Evolutionary conservation across 2,888 invertebrate species (phyloP).

Genomic region (Notodromas monacha): DNA sequence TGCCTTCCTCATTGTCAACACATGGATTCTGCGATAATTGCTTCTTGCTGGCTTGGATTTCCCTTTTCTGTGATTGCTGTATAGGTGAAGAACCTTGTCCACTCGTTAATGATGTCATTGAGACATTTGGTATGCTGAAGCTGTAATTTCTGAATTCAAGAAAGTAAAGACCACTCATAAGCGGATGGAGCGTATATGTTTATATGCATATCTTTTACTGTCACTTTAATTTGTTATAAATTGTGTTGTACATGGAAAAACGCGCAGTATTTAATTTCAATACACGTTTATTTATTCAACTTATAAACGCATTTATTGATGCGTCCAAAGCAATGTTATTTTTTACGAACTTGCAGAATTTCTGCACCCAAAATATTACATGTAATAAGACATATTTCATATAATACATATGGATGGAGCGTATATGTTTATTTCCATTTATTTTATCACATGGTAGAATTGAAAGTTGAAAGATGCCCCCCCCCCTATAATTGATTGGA

Average conservation of each 20-base stretch:
- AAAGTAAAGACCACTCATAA: conserved; percentile 2
- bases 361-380: conserved; percentile 2
- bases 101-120: conserved; percentile 4
- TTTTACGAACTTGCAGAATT: conserved; percentile 2
- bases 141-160: conserved; percentile 1
- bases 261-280: conserved; percentile 4
- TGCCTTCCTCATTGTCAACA: conserved; percentile 4
- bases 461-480: conserved; percentile 4
- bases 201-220: conserved; percentile 2
- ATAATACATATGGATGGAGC: conserved; percentile 1
- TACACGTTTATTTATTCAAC: conserved; percentile 1
- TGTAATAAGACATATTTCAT: conserved; percentile 1
- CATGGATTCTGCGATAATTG: conserved; percentile 4
- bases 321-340: conserved; percentile 4
- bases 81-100: conserved; percentile 4
- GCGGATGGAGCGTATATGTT: conserved; percentile 4
- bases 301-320: conserved; percentile 4
- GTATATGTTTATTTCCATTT: conserved; percentile 2
- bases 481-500: conserved; percentile 1
- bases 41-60: conserved; percentile 4
- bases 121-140: conserved; percentile 1
- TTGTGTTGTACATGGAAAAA: conserved; percentile 4
- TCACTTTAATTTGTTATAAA: conserved; percentile 2
- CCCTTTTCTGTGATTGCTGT: conserved; percentile 4
- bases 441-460: conserved; percentile 2